Percentiles rank a stretch among this genome's conserved stretches.
These are phyloP conservation scores for Mamestra configurata DNA, from an alignment of 1,140 invertebrate species.

Conservation along the genomic window DNA sequence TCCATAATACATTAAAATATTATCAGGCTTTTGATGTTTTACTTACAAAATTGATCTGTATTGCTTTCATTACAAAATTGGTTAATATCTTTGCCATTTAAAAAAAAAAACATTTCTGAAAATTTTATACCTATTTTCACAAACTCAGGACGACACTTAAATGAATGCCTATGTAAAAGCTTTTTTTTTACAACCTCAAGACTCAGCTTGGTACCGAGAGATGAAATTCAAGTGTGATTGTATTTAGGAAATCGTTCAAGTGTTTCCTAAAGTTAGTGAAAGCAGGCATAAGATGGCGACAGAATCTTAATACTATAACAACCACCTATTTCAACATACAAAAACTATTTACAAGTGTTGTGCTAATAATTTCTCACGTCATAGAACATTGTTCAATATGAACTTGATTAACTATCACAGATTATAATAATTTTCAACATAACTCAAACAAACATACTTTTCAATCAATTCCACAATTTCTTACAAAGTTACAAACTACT, in stretches of 20 bases:
- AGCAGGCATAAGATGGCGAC: too few relatives aligned
- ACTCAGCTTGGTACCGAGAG: too few relatives aligned
- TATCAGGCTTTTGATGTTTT: constrained; percentile 1
- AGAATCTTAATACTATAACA: background rate
- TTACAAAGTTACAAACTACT: too few relatives aligned
- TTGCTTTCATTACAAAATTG: background rate
- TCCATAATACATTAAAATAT: constrained; percentile 33
- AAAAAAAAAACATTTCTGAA: background rate
- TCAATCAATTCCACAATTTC: background rate
- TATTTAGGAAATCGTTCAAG: too few relatives aligned
- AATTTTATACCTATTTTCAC: too few relatives aligned
- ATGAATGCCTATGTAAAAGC: too few relatives aligned
- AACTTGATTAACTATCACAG: constrained; percentile 27
- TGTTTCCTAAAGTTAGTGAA: too few relatives aligned
- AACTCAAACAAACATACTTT: background rate
- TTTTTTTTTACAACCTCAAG: too few relatives aligned
- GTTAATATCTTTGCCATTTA: background rate
- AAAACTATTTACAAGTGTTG: background rate
- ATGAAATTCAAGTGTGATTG: too few relatives aligned
- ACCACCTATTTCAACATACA: background rate
- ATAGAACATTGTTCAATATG: constrained; percentile 2
- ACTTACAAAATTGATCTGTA: background rate
- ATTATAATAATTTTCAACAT: background rate
- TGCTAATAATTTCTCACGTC: background rate
- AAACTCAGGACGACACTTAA: too few relatives aligned